Conservation (phyloP, 2,888 invertebrate genomes). For the Drosophila aldrichi region DNA sequence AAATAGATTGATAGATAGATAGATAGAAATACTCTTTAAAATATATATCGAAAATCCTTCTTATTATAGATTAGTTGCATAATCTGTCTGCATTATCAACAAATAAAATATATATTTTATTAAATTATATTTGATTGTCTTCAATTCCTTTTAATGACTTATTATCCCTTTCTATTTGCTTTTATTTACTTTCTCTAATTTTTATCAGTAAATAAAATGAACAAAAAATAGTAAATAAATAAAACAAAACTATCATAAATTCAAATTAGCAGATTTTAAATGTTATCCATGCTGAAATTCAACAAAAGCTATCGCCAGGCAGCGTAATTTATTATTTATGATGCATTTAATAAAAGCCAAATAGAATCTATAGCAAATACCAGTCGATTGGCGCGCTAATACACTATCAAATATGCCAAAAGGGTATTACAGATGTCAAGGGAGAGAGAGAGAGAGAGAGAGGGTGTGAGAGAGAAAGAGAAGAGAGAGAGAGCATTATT, state of each 20-base stretch:
- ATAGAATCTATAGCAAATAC: constrained; percentile 44
- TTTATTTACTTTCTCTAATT: neutral
- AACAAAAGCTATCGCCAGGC: constrained; percentile 38
- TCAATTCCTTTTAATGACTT: constrained; percentile 3
- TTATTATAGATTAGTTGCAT: neutral
- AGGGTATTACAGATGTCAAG: neutral
- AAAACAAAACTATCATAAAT: constrained; percentile 52
- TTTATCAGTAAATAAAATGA: constrained; percentile 41
- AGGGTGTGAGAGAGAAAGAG: too few relatives aligned
- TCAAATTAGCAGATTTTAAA: constrained; percentile 74
- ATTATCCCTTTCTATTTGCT: neutral
- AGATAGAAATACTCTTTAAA: neutral
- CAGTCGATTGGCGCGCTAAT: constrained; percentile 1
- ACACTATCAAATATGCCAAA: neutral
- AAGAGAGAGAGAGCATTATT: too few relatives aligned
- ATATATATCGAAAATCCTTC: neutral
- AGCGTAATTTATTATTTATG: constrained; percentile 68
- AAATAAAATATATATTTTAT: neutral
- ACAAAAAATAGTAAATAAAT: neutral
- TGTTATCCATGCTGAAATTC: constrained; percentile 70
- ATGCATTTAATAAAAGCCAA: constrained; percentile 63
- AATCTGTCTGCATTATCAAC: neutral
- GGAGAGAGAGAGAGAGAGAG: too few relatives aligned
- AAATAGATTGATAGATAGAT: too few relatives aligned
- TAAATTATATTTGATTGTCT: neutral